These are phyloP conservation scores for Asteroscopus sphinx DNA, from an alignment of 2,888 invertebrate species.

Conservation along the genomic window DNA sequence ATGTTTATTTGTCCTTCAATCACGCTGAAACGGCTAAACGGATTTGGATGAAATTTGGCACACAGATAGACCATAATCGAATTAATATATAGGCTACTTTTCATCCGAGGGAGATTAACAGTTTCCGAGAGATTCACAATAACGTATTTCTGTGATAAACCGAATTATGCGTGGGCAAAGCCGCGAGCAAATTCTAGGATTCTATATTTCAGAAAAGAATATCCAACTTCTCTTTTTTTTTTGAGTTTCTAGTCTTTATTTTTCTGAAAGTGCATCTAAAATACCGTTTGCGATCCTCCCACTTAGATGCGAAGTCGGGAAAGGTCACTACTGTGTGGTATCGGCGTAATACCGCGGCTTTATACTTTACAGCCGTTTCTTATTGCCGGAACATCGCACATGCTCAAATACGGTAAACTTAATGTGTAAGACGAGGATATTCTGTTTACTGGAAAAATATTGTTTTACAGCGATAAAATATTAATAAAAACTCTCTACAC, in stretches of 20 bases:
- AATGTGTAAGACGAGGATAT: conserved; percentile 14
- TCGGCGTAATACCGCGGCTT: conserved; percentile 30
- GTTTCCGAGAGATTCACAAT: no score
- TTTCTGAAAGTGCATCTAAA: background rate
- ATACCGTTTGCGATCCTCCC: conserved; percentile 15
- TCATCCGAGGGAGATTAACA: no score
- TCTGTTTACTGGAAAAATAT: background rate
- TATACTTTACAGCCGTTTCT: conserved; percentile 16
- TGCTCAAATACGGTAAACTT: conserved; percentile 26
- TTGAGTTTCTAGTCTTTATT: background rate
- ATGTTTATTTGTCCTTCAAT: no score
- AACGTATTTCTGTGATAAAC: no score
- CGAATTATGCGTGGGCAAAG: no score
- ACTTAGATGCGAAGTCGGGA: conserved; percentile 22
- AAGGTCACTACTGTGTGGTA: conserved; percentile 31
- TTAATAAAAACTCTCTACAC: no score
- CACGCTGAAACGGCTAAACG: no score
- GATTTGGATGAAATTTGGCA: no score
- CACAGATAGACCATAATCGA: no score
- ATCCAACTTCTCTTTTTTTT: background rate
- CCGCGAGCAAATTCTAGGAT: no score
- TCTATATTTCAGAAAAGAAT: background rate
- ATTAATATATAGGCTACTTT: no score
- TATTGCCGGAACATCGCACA: conserved; percentile 22
- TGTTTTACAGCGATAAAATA: no score